A percentile compares a stretch with the other conserved stretches of the same genome.
Evolutionary conservation across 2,113 vertebrate genomes (phyloP).

Genomic region (Periophthalmus modestus): DNA sequence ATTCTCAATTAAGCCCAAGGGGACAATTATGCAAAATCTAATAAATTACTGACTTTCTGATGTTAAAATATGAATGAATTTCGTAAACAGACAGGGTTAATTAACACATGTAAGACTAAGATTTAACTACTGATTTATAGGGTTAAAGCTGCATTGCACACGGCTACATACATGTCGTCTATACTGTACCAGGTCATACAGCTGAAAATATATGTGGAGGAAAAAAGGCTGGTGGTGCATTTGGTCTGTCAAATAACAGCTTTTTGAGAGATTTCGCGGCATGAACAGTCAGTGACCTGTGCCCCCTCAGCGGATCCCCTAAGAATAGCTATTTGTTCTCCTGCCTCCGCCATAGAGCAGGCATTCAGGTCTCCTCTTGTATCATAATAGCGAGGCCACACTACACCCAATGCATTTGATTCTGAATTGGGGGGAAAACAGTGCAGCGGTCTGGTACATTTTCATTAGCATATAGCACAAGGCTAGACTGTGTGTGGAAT

Average conservation of each 20-base stretch:
- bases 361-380: conserved; percentile 27
- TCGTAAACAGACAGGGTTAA: background rate
- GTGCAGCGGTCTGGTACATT: conserved; percentile 38
- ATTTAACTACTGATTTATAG: conserved; percentile 5
- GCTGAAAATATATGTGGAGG: background rate
- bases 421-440: conserved; percentile 25
- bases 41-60: background rate
- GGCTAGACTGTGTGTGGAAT: conserved; percentile 54
- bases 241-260: conserved; percentile 15
- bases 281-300: conserved; percentile 29
- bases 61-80: conserved; percentile 9
- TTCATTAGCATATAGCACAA: conserved; percentile 59
- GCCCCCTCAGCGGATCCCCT: conserved; percentile 24
- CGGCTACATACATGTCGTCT: background rate
- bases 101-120: background rate
- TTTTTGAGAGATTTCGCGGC: conserved; percentile 18
- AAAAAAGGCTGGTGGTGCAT: background rate
- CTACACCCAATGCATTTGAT: conserved; percentile 30
- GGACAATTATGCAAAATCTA: background rate
- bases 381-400: conserved; percentile 21
- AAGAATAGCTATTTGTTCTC: conserved; percentile 42
- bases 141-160: conserved; percentile 7
- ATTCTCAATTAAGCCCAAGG: background rate
- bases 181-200: background rate
- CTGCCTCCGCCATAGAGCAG: conserved; percentile 17